These are phyloP conservation scores for Acanthiza pusilla DNA, from an alignment of 2,797 vertebrate genomes.

Conservation along the genomic window DNA sequence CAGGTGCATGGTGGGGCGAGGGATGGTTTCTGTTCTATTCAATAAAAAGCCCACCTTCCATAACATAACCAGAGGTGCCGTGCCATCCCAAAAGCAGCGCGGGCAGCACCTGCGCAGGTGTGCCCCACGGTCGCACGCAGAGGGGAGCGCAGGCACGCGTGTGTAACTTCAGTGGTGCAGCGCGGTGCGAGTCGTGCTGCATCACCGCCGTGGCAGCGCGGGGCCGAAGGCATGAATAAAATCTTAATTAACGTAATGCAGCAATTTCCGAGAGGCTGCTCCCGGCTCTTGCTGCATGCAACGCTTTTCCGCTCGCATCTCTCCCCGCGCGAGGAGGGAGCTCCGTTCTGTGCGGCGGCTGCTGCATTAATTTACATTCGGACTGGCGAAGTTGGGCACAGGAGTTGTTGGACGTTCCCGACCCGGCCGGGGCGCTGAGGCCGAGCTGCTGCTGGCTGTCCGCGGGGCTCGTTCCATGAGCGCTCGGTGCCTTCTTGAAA, in stretches of 20 bases:
- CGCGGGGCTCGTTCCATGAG: not conserved
- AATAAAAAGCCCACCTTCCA: fast-evolving
- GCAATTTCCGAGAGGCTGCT: not conserved
- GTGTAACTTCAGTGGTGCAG: not conserved
- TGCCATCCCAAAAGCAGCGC: fast-evolving
- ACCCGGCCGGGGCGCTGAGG: not conserved
- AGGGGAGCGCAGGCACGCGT: not conserved
- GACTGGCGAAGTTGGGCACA: not conserved
- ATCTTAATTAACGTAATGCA: constrained; percentile 4
- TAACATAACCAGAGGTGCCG: fast-evolving
- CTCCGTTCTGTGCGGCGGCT: not conserved
- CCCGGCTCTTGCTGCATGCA: not conserved
- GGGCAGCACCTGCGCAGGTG: not conserved
- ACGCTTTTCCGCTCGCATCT: not conserved
- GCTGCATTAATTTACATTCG: constrained; percentile 62
- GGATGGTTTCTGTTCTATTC: not conserved
- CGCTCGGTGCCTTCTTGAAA: not conserved
- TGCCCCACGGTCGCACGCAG: not conserved
- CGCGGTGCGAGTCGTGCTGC: not conserved
- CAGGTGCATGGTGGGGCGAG: not conserved
- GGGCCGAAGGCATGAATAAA: not conserved
- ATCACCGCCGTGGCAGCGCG: not conserved
- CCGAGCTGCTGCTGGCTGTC: not conserved
- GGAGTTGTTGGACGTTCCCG: not conserved
- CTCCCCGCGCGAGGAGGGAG: not conserved